These are phyloP conservation scores for Andrena hattorfiana DNA, from an alignment of 2,888 invertebrate species.

Conservation along the genomic window DNA sequence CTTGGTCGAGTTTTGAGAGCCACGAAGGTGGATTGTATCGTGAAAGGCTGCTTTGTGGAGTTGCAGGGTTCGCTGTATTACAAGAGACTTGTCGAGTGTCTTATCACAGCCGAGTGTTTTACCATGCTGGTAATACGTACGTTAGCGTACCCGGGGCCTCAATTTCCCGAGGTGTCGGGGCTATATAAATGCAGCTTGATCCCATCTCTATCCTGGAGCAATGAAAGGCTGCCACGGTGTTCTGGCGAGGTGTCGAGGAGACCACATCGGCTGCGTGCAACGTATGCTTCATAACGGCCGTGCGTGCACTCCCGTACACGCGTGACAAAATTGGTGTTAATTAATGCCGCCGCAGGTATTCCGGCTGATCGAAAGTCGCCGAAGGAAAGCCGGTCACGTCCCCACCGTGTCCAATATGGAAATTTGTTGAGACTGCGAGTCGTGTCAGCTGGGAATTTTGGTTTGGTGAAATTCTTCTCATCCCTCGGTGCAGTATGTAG, in stretches of 20 bases:
- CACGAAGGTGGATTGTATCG: background rate
- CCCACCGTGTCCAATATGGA: background rate
- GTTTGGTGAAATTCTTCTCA: background rate
- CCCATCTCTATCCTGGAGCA: slow-evolving; percentile 31
- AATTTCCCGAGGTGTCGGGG: slow-evolving; percentile 6
- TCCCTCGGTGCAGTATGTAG: no score
- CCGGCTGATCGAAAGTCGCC: slow-evolving; percentile 22
- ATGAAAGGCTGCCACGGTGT: slow-evolving; percentile 20
- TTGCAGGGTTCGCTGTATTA: background rate
- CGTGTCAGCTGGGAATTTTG: background rate
- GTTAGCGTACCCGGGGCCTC: background rate
- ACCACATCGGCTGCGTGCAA: slow-evolving; percentile 17
- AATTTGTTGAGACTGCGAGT: slow-evolving; percentile 15
- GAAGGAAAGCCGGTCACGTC: slow-evolving; percentile 35
- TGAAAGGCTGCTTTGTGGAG: background rate
- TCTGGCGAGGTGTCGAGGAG: slow-evolving; percentile 24
- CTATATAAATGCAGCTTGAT: slow-evolving; percentile 23
- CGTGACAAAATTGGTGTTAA: slow-evolving; percentile 62
- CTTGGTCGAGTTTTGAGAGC: background rate
- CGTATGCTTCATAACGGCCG: slow-evolving; percentile 25
- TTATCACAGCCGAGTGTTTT: background rate
- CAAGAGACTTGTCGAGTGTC: no score
- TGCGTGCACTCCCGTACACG: slow-evolving; percentile 6
- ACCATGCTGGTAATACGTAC: background rate
- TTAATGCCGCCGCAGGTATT: slow-evolving; percentile 46